phyloP scores from a whole-genome alignment of 2,113 vertebrate genomes.

The Urocitellus parryii region DNA sequence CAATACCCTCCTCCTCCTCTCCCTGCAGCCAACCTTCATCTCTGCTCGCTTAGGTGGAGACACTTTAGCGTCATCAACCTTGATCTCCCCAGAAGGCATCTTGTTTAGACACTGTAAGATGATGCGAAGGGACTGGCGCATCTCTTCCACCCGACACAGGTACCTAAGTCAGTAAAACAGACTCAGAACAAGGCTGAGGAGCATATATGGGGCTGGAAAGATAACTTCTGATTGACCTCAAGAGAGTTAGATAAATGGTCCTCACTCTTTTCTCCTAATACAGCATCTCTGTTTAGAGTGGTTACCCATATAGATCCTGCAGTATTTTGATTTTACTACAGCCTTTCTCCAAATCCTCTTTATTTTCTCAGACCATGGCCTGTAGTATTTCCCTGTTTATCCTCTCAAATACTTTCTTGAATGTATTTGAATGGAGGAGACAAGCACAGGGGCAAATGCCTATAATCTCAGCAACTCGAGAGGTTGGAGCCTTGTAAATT shows the following conservation, averaged over 20 bases:
- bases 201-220: background rate
- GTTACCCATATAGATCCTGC: background rate
- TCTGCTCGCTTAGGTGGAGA: slow-evolving; percentile 96
- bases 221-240: rapidly evolving
- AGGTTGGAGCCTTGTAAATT: too few species aligned
- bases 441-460: background rate
- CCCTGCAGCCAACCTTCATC: slow-evolving; percentile 93
- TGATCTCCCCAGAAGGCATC: slow-evolving; percentile 97
- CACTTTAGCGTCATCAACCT: slow-evolving; percentile 97
- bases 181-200: background rate
- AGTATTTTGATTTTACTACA: background rate
- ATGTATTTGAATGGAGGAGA: background rate
- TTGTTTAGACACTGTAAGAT: slow-evolving; percentile 95
- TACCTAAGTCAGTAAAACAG: slow-evolving; percentile 86
- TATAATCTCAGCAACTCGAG: too few species aligned
- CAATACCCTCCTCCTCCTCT: too few species aligned
- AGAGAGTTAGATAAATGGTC: background rate
- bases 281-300: background rate
- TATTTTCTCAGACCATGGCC: background rate
- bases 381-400: background rate
- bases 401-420: background rate
- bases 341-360: background rate
- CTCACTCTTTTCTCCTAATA: background rate
- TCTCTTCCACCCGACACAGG: slow-evolving; percentile 96
- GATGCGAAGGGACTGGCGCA: slow-evolving; percentile 96